Evolutionary conservation across 2,797 vertebrate genomes (phyloP), one percentile per base, ranked within the genome.

Genomic region (Thripadectes ignobilis): DNA sequence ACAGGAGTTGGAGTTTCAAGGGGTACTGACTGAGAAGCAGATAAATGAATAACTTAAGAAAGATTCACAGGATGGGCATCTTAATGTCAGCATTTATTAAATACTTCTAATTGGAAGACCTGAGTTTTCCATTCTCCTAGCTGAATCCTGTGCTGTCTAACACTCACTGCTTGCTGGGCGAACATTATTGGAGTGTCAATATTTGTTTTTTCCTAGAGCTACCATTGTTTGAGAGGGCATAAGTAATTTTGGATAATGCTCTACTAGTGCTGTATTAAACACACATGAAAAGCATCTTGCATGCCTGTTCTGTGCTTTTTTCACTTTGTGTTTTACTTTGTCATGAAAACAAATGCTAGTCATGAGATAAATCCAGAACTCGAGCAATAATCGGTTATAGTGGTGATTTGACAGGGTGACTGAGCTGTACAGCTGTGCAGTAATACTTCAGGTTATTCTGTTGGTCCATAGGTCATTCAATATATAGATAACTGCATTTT

Each of bases 161-260:
- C 9, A 36, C 93, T 95, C 93, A 58, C 95, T 94, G 94, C 97
- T 93, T 97, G 95, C 97, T 97, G 84, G 92, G 89, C 88, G 97
- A 98, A 97, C 93, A 97, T 97, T 96, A 97, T 1, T 85, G 75
- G 89, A 97, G 95, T 74, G 88, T 95, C 96, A 98, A 97, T 98
- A 98, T 98, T 98, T 97, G 96, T 73, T 95, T 94, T 95, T 94
- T 95, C 82, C 92, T 91, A 95, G 93, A 97, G 67, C 92, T 89
- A 79, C 96, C 72, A 39, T 88, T 96, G 95, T 95, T 80, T 73
- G 88, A 97, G 94, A 96, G 79, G 86, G 71, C 95, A 14, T 76
- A 96, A 97, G 91, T 96, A 58, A 97, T 89, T 91, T 92, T 93
- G 88, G 94, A 93, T 88, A 94, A 85, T 59, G 41, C 18, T 95